Percentiles rank a stretch among this genome's conserved stretches.
These are phyloP conservation scores for Leptobrachium leishanense DNA, from an alignment of 2,113 vertebrate genomes.

Conservation along the genomic window DNA sequence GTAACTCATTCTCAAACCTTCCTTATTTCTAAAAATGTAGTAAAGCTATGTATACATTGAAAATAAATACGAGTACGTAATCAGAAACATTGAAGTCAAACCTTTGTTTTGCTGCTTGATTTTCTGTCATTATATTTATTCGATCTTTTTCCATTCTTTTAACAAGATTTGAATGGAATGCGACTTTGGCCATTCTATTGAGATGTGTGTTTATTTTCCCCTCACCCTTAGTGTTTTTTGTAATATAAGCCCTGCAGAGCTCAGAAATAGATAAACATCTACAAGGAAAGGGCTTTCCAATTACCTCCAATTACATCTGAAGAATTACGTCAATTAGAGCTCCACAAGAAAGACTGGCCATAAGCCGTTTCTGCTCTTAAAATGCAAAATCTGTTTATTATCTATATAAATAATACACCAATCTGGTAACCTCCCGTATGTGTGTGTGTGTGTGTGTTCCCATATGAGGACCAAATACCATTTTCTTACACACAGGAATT, in stretches of 20 bases:
- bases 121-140: too few species aligned
- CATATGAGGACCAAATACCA: too few species aligned
- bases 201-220: constrained; percentile 14
- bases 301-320: constrained; percentile 38
- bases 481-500: too few species aligned
- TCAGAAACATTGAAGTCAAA: too few species aligned
- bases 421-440: not conserved
- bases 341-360: constrained; percentile 14
- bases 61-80: too few species aligned
- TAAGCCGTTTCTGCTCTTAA: constrained; percentile 26
- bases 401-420: constrained; percentile 3
- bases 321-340: constrained; percentile 28
- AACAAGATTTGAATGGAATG: not conserved
- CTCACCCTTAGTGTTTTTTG: constrained; percentile 22
- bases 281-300: constrained; percentile 23
- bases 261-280: constrained; percentile 32
- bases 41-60: too few species aligned
- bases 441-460: not conserved
- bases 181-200: not conserved
- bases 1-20: too few species aligned
- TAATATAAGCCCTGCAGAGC: constrained; percentile 35
- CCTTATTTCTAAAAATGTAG: too few species aligned
- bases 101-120: too few species aligned
- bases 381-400: constrained; percentile 10
- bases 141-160: too few species aligned